Conservation (phyloP, 1,140 invertebrate species). For the Cydia fagiglandana region DNA sequence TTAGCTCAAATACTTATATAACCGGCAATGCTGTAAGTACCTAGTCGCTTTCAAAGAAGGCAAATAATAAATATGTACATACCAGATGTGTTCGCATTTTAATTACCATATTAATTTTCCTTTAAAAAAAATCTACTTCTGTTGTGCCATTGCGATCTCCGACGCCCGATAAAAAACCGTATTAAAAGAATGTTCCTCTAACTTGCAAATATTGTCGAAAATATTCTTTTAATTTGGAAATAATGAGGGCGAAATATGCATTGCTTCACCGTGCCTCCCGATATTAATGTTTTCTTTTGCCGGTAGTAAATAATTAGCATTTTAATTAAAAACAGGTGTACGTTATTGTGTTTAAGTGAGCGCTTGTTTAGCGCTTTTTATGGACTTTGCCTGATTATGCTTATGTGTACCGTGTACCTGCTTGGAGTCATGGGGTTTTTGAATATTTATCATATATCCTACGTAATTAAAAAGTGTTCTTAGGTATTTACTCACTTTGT, state of each 20-base stretch:
- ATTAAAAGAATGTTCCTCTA: conserved; percentile 22
- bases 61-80: too few species aligned
- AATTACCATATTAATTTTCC: conserved; percentile 1
- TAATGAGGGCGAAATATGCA: conserved; percentile 29
- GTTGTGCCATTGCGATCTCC: background rate
- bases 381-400: background rate
- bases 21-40: too few species aligned
- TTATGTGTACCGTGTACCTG: too few species aligned
- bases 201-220: conserved; percentile 26
- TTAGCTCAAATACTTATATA: too few species aligned
- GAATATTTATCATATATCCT: background rate
- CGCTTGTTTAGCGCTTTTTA: conserved; percentile 1
- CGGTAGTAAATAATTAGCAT: conserved; percentile 16
- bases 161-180: conserved; percentile 1
- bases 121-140: background rate
- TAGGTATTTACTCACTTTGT: too few species aligned
- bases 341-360: background rate
- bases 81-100: background rate
- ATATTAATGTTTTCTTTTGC: conserved; percentile 32
- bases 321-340: conserved; percentile 29
- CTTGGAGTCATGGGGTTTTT: background rate
- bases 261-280: background rate
- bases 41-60: too few species aligned
- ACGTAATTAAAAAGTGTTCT: too few species aligned
- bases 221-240: conserved; percentile 24